phyloP scores from a whole-genome alignment of 2,888 invertebrate genomes.

The Megamerina dolium region DNA sequence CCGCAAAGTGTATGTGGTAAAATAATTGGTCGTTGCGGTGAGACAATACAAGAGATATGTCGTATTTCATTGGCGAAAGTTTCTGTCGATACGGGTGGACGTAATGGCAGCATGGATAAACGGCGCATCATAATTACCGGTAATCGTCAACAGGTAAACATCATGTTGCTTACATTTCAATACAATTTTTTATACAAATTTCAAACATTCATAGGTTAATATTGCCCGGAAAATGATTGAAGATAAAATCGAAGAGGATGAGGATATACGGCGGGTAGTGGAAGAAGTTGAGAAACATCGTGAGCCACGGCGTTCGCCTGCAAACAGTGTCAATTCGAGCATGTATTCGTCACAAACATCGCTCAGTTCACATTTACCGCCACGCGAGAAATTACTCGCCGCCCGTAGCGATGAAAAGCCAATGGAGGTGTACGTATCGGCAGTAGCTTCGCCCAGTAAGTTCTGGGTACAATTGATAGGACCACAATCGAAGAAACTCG shows the following conservation, averaged over 20 bases:
- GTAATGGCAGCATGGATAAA: conserved; percentile 30
- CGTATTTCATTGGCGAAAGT: conserved; percentile 68
- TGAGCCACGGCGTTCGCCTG: conserved; percentile 51
- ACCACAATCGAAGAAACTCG: conserved; percentile 66
- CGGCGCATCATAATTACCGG: conserved; percentile 55
- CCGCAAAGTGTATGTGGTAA: conserved; percentile 62
- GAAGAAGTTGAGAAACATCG: conserved; percentile 48
- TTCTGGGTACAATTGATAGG: conserved; percentile 87
- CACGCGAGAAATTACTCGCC: conserved; percentile 42
- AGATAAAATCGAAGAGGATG: conserved; percentile 58
- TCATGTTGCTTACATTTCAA: neutral
- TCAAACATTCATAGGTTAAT: conserved; percentile 69
- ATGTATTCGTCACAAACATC: conserved; percentile 47
- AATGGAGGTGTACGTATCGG: conserved; percentile 82
- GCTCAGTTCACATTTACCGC: conserved; percentile 38
- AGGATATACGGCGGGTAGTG: conserved; percentile 51
- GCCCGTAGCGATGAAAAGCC: conserved; percentile 52
- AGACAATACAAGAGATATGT: conserved; percentile 64
- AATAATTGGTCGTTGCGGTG: conserved; percentile 71
- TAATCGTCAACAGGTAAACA: conserved; percentile 53
- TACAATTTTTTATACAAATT: neutral
- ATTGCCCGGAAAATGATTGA: conserved; percentile 67
- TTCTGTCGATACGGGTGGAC: conserved; percentile 53
- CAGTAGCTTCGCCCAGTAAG: conserved; percentile 68
- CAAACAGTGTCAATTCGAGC: conserved; percentile 44